These are phyloP conservation scores for Gobio occitaniae DNA, from an alignment of 2,797 vertebrate genomes.

Conservation along the genomic window DNA sequence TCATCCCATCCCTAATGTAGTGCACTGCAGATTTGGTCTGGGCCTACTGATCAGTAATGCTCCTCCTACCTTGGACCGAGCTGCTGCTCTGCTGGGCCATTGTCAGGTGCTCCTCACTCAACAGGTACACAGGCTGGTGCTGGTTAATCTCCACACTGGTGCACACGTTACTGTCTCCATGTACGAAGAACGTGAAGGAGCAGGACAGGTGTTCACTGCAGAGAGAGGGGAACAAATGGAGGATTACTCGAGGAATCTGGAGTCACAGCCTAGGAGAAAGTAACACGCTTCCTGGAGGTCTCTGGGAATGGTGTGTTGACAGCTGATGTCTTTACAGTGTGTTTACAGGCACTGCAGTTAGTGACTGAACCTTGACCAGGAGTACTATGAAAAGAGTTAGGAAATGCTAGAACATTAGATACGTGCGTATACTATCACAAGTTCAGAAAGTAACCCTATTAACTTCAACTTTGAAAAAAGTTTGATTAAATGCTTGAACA, in stretches of 20 bases:
- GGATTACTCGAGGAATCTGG: constrained; percentile 84
- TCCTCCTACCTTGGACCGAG: constrained; percentile 91
- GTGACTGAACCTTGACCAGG: constrained; percentile 9
- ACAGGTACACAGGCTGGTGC: constrained; percentile 96
- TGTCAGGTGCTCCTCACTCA: constrained; percentile 94
- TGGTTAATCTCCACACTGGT: constrained; percentile 99
- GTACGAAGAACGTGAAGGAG: constrained; percentile 98
- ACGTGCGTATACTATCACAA: background rate
- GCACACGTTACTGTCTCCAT: constrained; percentile 98
- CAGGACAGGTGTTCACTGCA: constrained; percentile 96
- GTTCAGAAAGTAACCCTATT: background rate
- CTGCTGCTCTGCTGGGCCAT: constrained; percentile 95
- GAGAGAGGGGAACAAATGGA: constrained; percentile 78
- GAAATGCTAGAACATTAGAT: constrained; percentile 1
- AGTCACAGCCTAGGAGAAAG: constrained; percentile 20
- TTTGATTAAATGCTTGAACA: constrained; percentile 14
- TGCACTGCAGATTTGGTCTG: background rate
- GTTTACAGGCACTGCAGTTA: background rate
- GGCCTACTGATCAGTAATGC: background rate
- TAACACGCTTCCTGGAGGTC: constrained; percentile 17
- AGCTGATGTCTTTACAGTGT: constrained; percentile 36
- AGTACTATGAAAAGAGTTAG: constrained; percentile 10
- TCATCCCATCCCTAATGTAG: too few relatives aligned
- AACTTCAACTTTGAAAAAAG: background rate
- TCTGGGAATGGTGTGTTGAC: constrained; percentile 25